Conservation (phyloP, 2,113 vertebrate species). For the Pituophis catenifer region DNA sequence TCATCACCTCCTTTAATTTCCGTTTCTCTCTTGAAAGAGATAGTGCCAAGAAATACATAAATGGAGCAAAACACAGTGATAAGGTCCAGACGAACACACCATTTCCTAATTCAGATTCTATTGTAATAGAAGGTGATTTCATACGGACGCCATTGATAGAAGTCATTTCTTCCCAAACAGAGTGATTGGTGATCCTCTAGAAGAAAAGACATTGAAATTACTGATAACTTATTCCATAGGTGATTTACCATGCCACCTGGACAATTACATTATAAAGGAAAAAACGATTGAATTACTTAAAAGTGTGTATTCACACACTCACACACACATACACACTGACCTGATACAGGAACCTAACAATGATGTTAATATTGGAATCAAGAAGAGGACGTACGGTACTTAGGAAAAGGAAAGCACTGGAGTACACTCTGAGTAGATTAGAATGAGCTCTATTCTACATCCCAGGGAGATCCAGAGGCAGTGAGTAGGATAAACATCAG, state of each 20-base stretch:
- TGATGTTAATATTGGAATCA: background rate
- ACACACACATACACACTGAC: too few relatives aligned
- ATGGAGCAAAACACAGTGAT: conserved; percentile 32
- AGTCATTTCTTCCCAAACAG: conserved; percentile 61
- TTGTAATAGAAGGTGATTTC: background rate
- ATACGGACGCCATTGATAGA: conserved; percentile 51
- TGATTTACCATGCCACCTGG: background rate
- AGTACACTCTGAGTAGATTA: background rate
- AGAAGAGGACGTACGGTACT: background rate
- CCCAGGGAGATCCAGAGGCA: background rate
- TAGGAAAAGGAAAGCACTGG: background rate
- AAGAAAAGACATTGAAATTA: background rate
- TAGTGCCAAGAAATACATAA: conserved; percentile 52
- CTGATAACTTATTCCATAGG: background rate
- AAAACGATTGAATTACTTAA: too few relatives aligned
- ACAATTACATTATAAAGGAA: too few relatives aligned
- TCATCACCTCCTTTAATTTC: conserved; percentile 80
- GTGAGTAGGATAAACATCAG: background rate
- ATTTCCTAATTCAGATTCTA: background rate
- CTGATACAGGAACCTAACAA: background rate
- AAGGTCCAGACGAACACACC: conserved; percentile 4
- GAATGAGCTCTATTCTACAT: background rate
- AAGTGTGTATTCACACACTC: too few relatives aligned
- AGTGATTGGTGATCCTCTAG: conserved; percentile 60
- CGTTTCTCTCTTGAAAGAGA: conserved; percentile 56